Percentiles rank a stretch among this genome's conserved stretches.
Conservation (phyloP, 2,888 invertebrate species). For the Cheilosia soror region DNA sequence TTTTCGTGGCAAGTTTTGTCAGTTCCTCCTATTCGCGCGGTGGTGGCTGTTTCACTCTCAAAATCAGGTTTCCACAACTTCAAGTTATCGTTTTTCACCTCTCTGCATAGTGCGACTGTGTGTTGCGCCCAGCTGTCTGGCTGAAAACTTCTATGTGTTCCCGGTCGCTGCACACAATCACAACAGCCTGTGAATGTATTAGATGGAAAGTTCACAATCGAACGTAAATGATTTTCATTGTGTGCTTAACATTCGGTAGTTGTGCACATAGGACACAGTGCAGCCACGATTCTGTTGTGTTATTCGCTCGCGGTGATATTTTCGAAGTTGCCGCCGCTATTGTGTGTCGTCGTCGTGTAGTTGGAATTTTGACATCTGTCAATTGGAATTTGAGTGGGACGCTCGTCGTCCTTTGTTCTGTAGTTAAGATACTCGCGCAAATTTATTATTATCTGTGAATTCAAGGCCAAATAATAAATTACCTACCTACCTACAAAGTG, state of each 20-base stretch:
- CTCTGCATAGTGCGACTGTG: constrained; percentile 12
- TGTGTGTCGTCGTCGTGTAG: constrained; percentile 54
- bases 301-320: constrained; percentile 65
- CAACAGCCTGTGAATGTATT: constrained; percentile 44
- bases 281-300: constrained; percentile 54
- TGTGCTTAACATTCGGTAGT: constrained; percentile 68
- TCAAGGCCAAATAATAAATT: constrained; percentile 37
- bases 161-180: constrained; percentile 8
- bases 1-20: constrained; percentile 59
- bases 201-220: constrained; percentile 55
- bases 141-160: constrained; percentile 39
- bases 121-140: constrained; percentile 73
- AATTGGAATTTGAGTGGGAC: constrained; percentile 29
- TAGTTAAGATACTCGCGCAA: neutral
- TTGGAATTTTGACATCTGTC: constrained; percentile 63
- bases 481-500: neutral
- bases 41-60: constrained; percentile 34
- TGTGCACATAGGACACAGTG: constrained; percentile 63
- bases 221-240: constrained; percentile 71
- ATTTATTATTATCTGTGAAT: constrained; percentile 23
- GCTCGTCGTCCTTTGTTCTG: constrained; percentile 15
- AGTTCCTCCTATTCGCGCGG: constrained; percentile 64
- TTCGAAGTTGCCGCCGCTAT: constrained; percentile 63
- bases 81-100: constrained; percentile 49
- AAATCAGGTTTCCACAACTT: constrained; percentile 68